phyloP scores from a whole-genome alignment of 2,888 invertebrate genomes.

The Rhamnusium bicolor region DNA sequence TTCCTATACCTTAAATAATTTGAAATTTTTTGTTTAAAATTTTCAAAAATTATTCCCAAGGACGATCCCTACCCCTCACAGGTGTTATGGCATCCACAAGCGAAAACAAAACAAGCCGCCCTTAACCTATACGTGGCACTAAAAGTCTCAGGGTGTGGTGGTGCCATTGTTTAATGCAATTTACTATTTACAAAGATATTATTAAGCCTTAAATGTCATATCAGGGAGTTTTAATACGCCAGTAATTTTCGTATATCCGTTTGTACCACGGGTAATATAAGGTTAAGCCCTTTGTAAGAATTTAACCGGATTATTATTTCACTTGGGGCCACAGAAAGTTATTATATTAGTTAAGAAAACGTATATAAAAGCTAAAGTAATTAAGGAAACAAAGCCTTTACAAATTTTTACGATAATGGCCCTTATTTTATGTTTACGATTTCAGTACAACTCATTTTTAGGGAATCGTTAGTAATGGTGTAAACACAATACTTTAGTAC shows the following conservation, averaged over 20 bases:
- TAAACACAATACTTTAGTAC: slow-evolving; percentile 49
- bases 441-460: slow-evolving; percentile 52
- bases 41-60: no score
- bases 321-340: slow-evolving; percentile 45
- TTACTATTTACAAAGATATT: slow-evolving; percentile 27
- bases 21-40: no score
- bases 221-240: slow-evolving; percentile 27
- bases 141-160: neutral
- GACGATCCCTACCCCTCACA: no score
- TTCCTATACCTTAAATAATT: no score
- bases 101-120: no score
- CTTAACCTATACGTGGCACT: neutral
- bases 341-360: slow-evolving; percentile 50
- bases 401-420: slow-evolving; percentile 37
- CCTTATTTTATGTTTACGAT: slow-evolving; percentile 30
- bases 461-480: slow-evolving; percentile 54
- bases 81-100: no score
- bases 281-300: slow-evolving; percentile 39
- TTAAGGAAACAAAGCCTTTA: slow-evolving; percentile 59
- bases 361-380: slow-evolving; percentile 60
- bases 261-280: slow-evolving; percentile 29
- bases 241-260: slow-evolving; percentile 31
- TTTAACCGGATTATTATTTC: slow-evolving; percentile 53
- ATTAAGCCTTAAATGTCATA: slow-evolving; percentile 22
- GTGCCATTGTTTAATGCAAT: slow-evolving; percentile 10